Conservation (phyloP, 2,113 vertebrate species). For the Canis aureus region DNA sequence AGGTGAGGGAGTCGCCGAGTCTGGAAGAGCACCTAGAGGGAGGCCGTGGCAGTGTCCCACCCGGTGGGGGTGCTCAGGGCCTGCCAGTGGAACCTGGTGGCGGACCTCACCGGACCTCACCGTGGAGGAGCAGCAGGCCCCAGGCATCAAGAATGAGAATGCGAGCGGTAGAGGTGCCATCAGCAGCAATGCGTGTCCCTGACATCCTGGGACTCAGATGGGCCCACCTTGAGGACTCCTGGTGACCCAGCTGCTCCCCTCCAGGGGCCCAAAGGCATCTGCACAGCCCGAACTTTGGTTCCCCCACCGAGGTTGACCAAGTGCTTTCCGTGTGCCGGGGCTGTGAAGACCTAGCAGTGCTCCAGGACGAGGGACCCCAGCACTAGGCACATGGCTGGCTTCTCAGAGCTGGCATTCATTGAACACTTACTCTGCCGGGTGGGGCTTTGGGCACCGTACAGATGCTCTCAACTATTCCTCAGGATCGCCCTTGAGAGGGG, state of each 20-base stretch:
- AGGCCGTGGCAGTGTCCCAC: conserved; percentile 76
- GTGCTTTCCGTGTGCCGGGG: not conserved
- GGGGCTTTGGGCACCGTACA: not conserved
- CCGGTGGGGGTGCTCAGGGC: conserved; percentile 87
- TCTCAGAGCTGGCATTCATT: not conserved
- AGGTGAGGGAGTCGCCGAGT: conserved; percentile 84
- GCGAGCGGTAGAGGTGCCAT: accelerated
- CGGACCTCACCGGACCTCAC: conserved; percentile 89
- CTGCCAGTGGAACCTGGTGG: conserved; percentile 89
- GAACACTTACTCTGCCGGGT: not conserved
- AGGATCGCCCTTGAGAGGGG: accelerated
- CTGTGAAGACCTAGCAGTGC: not conserved
- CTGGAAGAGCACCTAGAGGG: conserved; percentile 87
- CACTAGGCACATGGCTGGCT: not conserved
- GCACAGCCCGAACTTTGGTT: accelerated
- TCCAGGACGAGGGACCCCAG: not conserved
- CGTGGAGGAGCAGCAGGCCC: conserved; percentile 57
- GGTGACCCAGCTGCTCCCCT: accelerated
- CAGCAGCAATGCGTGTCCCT: not conserved
- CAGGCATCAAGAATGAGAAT: accelerated
- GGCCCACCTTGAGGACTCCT: accelerated
- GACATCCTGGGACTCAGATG: accelerated
- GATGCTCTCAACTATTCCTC: not conserved
- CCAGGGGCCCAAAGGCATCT: accelerated
- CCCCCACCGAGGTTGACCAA: accelerated